A percentile compares a stretch with the other conserved stretches of the same genome.
phyloP scores from a whole-genome alignment of 2,888 invertebrate species.

The Apoda limacodes region DNA sequence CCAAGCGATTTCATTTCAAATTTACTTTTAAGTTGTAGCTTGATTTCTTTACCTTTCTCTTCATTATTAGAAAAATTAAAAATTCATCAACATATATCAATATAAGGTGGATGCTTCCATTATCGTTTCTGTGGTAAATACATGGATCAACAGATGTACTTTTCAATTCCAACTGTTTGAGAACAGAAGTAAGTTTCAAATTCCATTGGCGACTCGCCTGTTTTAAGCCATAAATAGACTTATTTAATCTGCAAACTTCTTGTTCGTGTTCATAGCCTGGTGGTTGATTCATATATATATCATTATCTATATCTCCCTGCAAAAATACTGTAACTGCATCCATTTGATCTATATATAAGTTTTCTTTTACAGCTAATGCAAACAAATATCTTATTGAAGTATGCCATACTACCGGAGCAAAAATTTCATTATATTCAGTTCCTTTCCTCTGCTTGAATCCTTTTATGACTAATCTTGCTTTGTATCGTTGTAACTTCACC shows the following conservation, averaged over 20 bases:
- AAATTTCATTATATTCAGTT: no score
- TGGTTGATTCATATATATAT: slow-evolving; percentile 2
- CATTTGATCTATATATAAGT: no score
- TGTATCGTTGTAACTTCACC: slow-evolving; percentile 13
- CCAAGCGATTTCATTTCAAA: no score
- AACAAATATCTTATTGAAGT: slow-evolving; percentile 2
- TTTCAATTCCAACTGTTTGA: no score
- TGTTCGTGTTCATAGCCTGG: no score
- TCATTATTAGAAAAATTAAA: slow-evolving; percentile 1
- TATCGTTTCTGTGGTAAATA: slow-evolving; percentile 1
- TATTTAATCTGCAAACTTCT: slow-evolving; percentile 2
- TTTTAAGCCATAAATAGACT: no score
- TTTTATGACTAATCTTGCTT: slow-evolving; percentile 2
- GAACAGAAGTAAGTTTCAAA: no score
- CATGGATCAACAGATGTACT: no score
- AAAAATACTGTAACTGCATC: no score
- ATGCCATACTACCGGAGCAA: slow-evolving; percentile 2
- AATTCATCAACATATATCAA: slow-evolving; percentile 2
- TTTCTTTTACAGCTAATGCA: slow-evolving; percentile 2
- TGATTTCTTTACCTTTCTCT: no score
- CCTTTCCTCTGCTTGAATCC: slow-evolving; percentile 1
- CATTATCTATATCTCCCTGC: slow-evolving; percentile 1
- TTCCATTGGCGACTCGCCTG: no score
- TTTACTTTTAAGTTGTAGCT: no score
- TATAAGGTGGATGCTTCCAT: slow-evolving; percentile 2